Evolutionary conservation across 2,797 vertebrate genomes (phyloP).

Genomic region (Garrulus glandarius): DNA sequence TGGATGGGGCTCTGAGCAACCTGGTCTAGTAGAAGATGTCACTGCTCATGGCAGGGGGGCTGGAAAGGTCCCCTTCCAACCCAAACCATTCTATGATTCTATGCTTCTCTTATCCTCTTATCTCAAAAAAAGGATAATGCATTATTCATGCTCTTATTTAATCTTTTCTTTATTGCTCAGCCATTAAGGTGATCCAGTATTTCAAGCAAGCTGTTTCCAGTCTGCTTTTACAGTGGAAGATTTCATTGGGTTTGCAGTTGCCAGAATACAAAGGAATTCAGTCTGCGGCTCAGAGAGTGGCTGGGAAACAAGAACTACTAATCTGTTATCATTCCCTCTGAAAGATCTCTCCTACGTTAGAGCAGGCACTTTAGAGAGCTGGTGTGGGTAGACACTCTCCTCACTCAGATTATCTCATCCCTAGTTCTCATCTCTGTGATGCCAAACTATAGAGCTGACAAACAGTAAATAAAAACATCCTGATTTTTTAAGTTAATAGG

Average conservation of each 20-base stretch:
- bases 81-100: neutral
- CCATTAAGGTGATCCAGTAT: neutral
- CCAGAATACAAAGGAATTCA: neutral
- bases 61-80: neutral
- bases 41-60: neutral
- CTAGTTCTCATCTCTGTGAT: neutral
- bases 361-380: neutral
- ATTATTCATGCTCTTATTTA: neutral
- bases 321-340: neutral
- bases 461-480: neutral
- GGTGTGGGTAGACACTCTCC: neutral
- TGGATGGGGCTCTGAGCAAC: neutral
- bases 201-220: neutral
- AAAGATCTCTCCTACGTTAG: neutral
- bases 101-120: neutral
- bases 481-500: neutral
- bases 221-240: neutral
- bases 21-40: neutral
- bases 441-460: neutral
- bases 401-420: neutral
- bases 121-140: neutral
- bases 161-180: neutral
- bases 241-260: neutral
- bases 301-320: neutral
- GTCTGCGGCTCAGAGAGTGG: rapidly evolving